Evolutionary conservation across 2,888 invertebrate species (phyloP), one percentile per base, ranked within the genome.

Genomic region (Dicyrtomina minuta): DNA sequence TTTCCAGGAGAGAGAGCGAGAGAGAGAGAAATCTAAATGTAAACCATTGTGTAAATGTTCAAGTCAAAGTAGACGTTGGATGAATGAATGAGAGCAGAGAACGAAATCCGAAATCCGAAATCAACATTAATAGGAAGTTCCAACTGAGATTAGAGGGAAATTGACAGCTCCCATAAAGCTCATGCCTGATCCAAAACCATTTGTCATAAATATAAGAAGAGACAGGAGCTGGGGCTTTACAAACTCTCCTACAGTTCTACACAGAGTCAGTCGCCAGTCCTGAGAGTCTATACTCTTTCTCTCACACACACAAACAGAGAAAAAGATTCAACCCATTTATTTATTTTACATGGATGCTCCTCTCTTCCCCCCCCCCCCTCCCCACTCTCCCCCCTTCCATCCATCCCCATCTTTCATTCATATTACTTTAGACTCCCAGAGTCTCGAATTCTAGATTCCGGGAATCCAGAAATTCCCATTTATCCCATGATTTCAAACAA

Each of bases 121-220:
- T 53, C 55, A 62, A 68, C 60, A 51, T 15, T 44, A 26, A 39
- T 61, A 61, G 61, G 46, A 61, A 22, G 46, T 61, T 41, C 44
- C 46, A 15, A 61, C 26, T 17, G 46, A 61, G 44, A 61, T 61
- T 61, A 46, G 44, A 46, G 22, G 43, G 15, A 46, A 46, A 61
- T 59, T 59, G 46, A 46, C 24, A 20, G 44, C 44, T 43, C 27
- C 12, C n/a, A 58, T 22, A 24, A 53, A 20, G 26, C 24, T 46
- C 24, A 10, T 26, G 24, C 44, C 61, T 44, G 44, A 61, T 44
- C 2, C 44, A 61, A 24, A 46, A 61, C 44, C 43, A 61, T 61
- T 61, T 61, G 61, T 61, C 61, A 61, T 44, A 61, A 61, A n/a
- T 41, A 33, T 26, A 27, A 58, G n/a, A n/a, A n/a, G n/a, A n/a